A percentile compares a stretch with the other conserved stretches of the same genome.
These are phyloP conservation scores for Thalassophryne amazonica DNA, from an alignment of 2,797 vertebrate genomes.

Conservation along the genomic window DNA sequence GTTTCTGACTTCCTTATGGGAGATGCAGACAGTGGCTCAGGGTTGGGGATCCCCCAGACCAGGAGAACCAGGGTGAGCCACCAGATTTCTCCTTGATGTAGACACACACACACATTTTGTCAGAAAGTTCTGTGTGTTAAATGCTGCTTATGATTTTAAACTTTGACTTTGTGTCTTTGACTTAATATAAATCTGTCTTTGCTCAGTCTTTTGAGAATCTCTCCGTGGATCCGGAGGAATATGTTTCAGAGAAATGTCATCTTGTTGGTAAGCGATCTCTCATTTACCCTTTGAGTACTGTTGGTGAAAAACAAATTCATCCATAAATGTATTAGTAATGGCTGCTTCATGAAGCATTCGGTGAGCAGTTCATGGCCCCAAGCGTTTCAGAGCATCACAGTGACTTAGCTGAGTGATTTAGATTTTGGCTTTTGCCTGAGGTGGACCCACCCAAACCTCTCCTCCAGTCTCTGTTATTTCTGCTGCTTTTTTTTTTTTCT, in stretches of 20 bases:
- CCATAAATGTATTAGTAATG: slow-evolving; percentile 29
- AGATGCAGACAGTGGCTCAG: slow-evolving; percentile 94
- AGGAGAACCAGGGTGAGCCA: slow-evolving; percentile 87
- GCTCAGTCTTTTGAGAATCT: slow-evolving; percentile 93
- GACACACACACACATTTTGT: neutral
- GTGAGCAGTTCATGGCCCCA: slow-evolving; percentile 14
- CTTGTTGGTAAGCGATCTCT: slow-evolving; percentile 72
- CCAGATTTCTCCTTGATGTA: slow-evolving; percentile 3
- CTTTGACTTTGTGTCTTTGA: slow-evolving; percentile 48
- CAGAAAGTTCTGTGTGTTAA: slow-evolving; percentile 35
- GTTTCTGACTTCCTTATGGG: slow-evolving; percentile 99
- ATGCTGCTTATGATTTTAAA: slow-evolving; percentile 55
- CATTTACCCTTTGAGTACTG: slow-evolving; percentile 9
- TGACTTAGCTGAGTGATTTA: slow-evolving; percentile 43
- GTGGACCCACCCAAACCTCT: slow-evolving; percentile 67
- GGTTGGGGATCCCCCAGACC: slow-evolving; percentile 88
- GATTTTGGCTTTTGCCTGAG: slow-evolving; percentile 53
- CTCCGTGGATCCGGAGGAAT: slow-evolving; percentile 85
- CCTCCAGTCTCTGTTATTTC: slow-evolving; percentile 70
- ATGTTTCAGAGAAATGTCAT: slow-evolving; percentile 85
- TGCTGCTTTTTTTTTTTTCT: slow-evolving; percentile 60
- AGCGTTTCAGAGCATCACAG: slow-evolving; percentile 27
- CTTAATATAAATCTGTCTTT: slow-evolving; percentile 46
- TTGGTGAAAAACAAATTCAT: slow-evolving; percentile 11
- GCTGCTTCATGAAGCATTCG: slow-evolving; percentile 21